Evolutionary conservation across 2,888 invertebrate species (phyloP), one percentile per base, ranked within the genome.

Genomic region (Xestobium rufovillosum): DNA sequence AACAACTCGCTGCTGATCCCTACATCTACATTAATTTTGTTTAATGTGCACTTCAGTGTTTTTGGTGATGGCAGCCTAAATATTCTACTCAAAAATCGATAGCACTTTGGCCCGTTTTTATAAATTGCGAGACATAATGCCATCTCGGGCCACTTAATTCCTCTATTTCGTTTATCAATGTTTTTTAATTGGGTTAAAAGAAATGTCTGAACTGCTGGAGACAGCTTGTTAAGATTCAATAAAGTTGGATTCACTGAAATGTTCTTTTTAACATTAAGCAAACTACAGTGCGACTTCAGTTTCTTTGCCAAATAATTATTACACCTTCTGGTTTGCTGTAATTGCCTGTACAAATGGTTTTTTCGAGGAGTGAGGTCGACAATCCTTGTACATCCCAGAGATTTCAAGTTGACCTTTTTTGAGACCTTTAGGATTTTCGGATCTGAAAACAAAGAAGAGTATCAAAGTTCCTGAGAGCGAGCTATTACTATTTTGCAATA

Each of bases 61-160:
- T n/a, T 19, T 8, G 6, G n/a, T 6, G 23, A 19, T 6, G 23
- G 23, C n/a, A 19, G n/a, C 6, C n/a, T 19, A n/a, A 19, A 19
- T 8, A 19, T 19, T 19, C n/a, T 19, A 8, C 23, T 6, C n/a
- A 19, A 19, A 6, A 19, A 19, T 19, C 23, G 6, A 19, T 19
- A 19, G n/a, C 23, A 19, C n/a, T n/a, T 19, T 8, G 23, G 23
- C n/a, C 23, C 23, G 23, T n/a, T 19, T 19, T 19, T 19, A 19
- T 19, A 19, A 8, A 19, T 19, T 8, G 23, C 23, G 6, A 19
- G n/a, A 19, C 23, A 19, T 19, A 19, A 19, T 8, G 23, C 6
- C n/a, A 8, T 19, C n/a, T 19, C 23, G 23, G 23, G n/a, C 23
- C 23, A 19, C 23, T 19, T 19, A 19, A 19, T n/a, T n/a, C 23